Base-by-base conservation (phyloP, 2,888 invertebrate genomes). In the Pandemis heparana region DNA sequence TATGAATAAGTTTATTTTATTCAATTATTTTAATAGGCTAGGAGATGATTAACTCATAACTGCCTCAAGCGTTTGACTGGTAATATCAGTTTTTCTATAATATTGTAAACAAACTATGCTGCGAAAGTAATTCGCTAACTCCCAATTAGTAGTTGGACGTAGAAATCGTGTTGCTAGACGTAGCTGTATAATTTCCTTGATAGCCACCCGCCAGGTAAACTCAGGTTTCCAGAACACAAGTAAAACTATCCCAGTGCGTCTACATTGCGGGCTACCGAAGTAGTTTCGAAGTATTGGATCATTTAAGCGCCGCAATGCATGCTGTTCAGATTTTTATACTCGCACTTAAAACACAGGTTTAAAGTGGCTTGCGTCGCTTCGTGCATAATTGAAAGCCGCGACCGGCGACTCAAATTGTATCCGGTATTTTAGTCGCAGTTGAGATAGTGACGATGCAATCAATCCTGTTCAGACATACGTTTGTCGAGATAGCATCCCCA, bases 321-420 rank as follows among this genome's bases (percentile, higher is more conserved):
- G 7, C 18, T 8, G 1, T 8, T 53, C 8, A 18, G 53, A 9
- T 16, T 53, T 9, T 53, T 48, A 48, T n/a, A 48, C 48, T 48
- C 8, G 16, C 8, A 9, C 53, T 16, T 16, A 53, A 53, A 53
- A 53, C 53, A 14, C 6, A n/a, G 18, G 7, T 53, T 53, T 53
- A 18, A 83, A 87, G 86, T 85, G 79, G 75, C 32, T 70, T 38
- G 41, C 67, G 67, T 74, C 53, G 82, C 75, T 79, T 82, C 78
- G 79, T 85, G 83, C 85, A 86, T 87, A 87, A 87, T 87, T 87
- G 85, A 87, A 85, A 87, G 86, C 84, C 83, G 83, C 79, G 81
- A 79, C 83, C 81, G 80, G 79, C 77, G 77, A 82, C 80, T 81
- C 82, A 83, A 71, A 75, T 67, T 79, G 79, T 79, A 75, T 70